Conservation (phyloP, 2,113 vertebrate genomes). For the Rhineura floridana region DNA sequence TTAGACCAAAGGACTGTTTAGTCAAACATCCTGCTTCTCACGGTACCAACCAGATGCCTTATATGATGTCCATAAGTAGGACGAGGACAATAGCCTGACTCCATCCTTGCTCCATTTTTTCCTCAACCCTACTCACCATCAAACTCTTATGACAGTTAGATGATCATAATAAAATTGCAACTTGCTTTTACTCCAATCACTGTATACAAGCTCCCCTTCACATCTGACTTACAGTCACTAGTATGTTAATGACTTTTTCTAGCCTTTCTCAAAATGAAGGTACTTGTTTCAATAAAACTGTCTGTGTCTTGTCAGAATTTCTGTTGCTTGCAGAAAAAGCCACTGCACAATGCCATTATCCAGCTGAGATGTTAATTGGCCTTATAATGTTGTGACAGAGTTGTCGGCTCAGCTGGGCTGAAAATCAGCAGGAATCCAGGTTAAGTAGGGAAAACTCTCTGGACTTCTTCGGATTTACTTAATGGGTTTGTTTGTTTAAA, state of each 20-base stretch:
- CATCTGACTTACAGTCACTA: background rate
- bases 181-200: background rate
- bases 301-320: background rate
- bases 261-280: background rate
- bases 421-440: background rate
- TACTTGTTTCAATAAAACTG: background rate
- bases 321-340: background rate
- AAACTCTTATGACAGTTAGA: background rate
- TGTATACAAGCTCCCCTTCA: background rate
- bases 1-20: background rate
- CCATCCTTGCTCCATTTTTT: background rate
- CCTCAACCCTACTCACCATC: background rate
- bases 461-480: background rate
- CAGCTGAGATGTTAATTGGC: slow-evolving; percentile 13
- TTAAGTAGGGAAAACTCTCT: background rate
- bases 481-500: background rate
- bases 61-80: background rate
- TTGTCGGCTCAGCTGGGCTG: background rate
- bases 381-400: background rate
- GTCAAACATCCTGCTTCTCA: background rate
- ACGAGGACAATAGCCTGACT: background rate
- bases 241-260: background rate
- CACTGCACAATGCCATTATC: background rate
- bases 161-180: background rate
- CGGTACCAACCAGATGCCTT: background rate